A percentile compares a stretch with the other conserved stretches of the same genome.
These are phyloP conservation scores for Neelides sp. DNA, from an alignment of 1,140 invertebrate species.

Conservation along the genomic window DNA sequence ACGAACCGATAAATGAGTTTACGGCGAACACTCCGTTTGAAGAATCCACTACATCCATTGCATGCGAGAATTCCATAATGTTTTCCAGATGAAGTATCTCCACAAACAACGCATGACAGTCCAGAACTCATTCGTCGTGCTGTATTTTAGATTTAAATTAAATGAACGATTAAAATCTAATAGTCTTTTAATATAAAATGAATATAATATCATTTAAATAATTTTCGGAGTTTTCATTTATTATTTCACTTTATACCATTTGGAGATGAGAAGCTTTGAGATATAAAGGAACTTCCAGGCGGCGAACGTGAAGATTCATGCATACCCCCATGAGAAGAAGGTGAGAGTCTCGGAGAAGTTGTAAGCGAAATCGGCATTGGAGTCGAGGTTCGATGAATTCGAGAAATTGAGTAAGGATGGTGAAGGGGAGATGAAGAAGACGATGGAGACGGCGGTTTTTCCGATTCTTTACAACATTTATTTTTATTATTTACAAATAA, in stretches of 20 bases:
- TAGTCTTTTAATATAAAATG: no score
- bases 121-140: conserved; percentile 40
- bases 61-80: conserved; percentile 98
- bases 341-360: conserved; percentile 17
- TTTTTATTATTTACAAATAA: no score
- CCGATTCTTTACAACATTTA: no score
- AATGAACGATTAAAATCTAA: no score
- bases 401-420: conserved; percentile 28
- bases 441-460: conserved; percentile 25
- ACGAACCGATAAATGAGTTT: conserved; percentile 92
- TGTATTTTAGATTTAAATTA: conserved; percentile 1
- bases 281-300: conserved; percentile 16
- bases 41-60: conserved; percentile 97
- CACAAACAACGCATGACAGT: conserved; percentile 84
- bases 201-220: no score
- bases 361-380: conserved; percentile 30
- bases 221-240: conserved; percentile 1
- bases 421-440: conserved; percentile 18
- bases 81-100: conserved; percentile 91
- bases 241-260: conserved; percentile 12
- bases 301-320: conserved; percentile 23
- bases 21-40: conserved; percentile 89
- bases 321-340: conserved; percentile 15
- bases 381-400: conserved; percentile 28
- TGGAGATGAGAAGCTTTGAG: conserved; percentile 27